Evolutionary conservation across 1,140 invertebrate genomes (phyloP).

Genomic region (Caenorhabditis latens): DNA sequence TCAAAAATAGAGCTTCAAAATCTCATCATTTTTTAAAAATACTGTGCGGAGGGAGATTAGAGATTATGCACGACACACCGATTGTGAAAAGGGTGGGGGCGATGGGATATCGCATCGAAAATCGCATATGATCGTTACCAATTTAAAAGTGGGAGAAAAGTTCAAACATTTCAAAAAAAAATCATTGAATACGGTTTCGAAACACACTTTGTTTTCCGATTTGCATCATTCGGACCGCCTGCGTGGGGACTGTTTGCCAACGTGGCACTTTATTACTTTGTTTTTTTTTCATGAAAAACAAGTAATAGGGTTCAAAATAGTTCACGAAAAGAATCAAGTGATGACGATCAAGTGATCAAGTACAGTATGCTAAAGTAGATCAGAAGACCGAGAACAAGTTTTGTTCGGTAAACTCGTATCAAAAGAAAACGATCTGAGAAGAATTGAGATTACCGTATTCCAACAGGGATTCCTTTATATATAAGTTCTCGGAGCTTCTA

Average conservation of each 20-base stretch:
- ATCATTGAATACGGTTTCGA: background rate
- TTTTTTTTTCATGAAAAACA: background rate
- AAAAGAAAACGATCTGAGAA: too few relatives aligned
- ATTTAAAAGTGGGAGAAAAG: background rate
- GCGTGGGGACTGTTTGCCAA: background rate
- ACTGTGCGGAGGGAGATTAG: background rate
- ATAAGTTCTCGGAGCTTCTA: background rate
- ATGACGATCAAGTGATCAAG: background rate
- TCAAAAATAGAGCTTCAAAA: background rate
- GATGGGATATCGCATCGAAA: background rate
- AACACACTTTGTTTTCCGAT: background rate
- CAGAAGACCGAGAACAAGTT: too few relatives aligned
- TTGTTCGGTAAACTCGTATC: too few relatives aligned
- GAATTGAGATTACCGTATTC: too few relatives aligned
- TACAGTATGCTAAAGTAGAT: background rate
- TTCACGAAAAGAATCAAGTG: background rate
- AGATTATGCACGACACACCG: background rate
- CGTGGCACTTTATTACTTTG: background rate
- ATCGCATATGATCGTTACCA: conserved; percentile 15
- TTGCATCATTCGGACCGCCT: conserved; percentile 33
- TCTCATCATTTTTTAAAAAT: background rate
- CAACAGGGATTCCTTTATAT: too few relatives aligned
- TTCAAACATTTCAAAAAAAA: conserved; percentile 37
- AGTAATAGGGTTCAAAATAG: background rate
- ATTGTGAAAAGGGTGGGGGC: background rate